A percentile compares a stretch with the other conserved stretches of the same genome.
Conservation (phyloP, 2,113 vertebrate species). For the Synodontis membranacea region DNA sequence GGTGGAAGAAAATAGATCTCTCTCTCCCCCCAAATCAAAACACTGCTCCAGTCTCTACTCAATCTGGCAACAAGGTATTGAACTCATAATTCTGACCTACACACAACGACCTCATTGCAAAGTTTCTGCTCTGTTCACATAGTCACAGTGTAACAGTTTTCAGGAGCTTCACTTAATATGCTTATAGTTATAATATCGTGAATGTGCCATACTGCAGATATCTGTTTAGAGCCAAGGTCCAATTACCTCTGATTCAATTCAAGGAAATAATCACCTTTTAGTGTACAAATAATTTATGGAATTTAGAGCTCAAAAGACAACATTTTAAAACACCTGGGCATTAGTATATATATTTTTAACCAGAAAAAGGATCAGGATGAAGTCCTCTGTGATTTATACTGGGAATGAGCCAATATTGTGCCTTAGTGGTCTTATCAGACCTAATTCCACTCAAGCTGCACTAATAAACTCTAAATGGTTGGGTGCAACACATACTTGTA, state of each 20-base stretch:
- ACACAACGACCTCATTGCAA: conserved; percentile 3
- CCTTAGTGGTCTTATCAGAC: background rate
- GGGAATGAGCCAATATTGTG: background rate
- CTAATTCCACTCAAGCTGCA: background rate
- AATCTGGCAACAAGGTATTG: conserved; percentile 20
- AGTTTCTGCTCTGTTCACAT: background rate
- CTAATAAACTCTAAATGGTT: background rate
- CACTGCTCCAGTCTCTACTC: background rate
- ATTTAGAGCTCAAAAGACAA: background rate
- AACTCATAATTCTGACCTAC: conserved; percentile 18
- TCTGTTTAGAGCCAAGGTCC: background rate
- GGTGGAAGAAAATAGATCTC: background rate
- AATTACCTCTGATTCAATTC: background rate
- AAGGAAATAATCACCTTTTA: background rate
- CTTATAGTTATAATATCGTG: background rate
- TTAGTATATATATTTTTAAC: background rate
- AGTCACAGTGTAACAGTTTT: conserved; percentile 14
- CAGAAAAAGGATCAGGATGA: background rate
- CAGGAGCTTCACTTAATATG: background rate
- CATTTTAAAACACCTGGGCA: background rate
- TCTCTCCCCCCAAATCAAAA: background rate
- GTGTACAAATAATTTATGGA: background rate
- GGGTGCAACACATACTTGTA: background rate
- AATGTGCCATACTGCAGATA: background rate
- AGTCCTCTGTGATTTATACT: background rate